Evolutionary conservation across 2,113 vertebrate genomes (phyloP).

Genomic region (Globicephala melas): DNA sequence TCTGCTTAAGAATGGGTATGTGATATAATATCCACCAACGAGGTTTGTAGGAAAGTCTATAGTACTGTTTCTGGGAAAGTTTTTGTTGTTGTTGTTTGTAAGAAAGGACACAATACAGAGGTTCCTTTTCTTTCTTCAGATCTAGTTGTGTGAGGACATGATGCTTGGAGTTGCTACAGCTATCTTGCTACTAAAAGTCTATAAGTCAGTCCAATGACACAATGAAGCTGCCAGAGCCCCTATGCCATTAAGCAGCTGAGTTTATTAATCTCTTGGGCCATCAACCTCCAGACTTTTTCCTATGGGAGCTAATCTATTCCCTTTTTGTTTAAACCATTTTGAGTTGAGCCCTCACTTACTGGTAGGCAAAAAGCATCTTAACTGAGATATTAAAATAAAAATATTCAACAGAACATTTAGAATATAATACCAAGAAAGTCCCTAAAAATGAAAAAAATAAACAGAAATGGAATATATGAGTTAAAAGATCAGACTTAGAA

Average conservation of each 20-base stretch:
- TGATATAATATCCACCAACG: not conserved
- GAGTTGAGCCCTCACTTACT: not conserved
- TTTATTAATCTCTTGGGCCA: not conserved
- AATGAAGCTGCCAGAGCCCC: not conserved
- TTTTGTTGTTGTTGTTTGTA: not conserved
- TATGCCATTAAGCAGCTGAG: not conserved
- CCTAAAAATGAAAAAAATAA: not conserved
- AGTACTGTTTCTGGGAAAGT: not conserved
- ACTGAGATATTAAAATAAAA: not conserved
- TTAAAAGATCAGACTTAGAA: not conserved
- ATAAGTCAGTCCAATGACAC: not conserved
- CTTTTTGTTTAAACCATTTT: not conserved
- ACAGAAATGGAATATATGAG: not conserved
- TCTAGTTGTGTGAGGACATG: not conserved
- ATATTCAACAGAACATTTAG: not conserved
- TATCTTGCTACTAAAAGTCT: not conserved
- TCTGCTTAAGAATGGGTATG: not conserved
- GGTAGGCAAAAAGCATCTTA: not conserved
- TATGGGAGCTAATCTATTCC: not conserved
- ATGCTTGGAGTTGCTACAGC: not conserved
- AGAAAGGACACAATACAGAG: not conserved
- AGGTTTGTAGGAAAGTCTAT: not conserved
- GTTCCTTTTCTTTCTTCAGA: not conserved
- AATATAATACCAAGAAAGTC: not conserved
- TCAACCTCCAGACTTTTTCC: not conserved